Evolutionary conservation across 2,797 vertebrate species (phyloP).

Genomic region (Acanthornis magna): DNA sequence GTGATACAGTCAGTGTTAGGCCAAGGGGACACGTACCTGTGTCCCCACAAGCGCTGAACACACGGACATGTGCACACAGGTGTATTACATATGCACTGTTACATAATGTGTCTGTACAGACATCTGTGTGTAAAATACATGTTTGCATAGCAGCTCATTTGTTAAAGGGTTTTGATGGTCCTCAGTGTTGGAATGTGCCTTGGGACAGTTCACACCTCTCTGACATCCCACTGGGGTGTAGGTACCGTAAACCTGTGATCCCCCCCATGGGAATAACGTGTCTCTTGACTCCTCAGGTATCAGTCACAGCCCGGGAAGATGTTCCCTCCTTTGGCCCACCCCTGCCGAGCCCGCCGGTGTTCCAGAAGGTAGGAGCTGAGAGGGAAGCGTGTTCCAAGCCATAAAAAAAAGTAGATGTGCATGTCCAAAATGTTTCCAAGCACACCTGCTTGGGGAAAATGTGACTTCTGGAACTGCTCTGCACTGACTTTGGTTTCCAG

Average conservation of each 20-base stretch:
- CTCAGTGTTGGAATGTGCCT: neutral
- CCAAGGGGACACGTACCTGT: neutral
- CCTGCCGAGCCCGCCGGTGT: conserved; percentile 89
- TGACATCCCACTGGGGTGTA: neutral
- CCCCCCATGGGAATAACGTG: accelerated
- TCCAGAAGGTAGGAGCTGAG: conserved; percentile 85
- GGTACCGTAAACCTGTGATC: neutral
- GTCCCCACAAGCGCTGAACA: neutral
- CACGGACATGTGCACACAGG: accelerated
- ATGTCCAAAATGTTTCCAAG: accelerated
- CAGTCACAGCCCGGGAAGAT: conserved; percentile 92
- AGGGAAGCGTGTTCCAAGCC: accelerated
- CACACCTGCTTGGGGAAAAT: accelerated
- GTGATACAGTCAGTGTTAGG: neutral
- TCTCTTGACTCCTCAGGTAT: conserved; percentile 78
- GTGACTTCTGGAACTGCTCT: accelerated
- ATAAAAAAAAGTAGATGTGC: accelerated
- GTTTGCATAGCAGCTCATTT: neutral
- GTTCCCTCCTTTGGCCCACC: conserved; percentile 91
- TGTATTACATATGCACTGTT: accelerated
- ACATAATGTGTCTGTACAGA: accelerated
- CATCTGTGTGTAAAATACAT: neutral
- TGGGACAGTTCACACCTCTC: neutral
- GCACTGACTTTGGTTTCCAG: neutral
- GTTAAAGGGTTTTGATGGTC: neutral